Evolutionary conservation across 1,140 invertebrate species (phyloP), one percentile per base, ranked within the genome.

Genomic region (Branchinecta lynchi): DNA sequence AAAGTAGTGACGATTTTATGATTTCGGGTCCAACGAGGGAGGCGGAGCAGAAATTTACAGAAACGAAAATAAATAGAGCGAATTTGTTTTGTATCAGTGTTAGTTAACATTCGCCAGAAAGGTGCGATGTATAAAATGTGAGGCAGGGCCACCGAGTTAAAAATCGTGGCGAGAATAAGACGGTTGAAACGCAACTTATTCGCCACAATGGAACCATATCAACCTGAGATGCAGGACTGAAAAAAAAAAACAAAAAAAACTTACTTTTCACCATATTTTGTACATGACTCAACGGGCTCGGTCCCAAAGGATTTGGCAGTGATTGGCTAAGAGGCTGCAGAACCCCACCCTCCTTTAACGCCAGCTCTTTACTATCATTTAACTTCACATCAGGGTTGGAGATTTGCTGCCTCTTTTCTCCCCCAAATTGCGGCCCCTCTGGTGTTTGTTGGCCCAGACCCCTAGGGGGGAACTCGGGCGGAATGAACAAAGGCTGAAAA

Each of bases 401-500:
- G 12, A 2, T 60, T 60, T 60, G 51, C 17, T 12, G 51, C 17
- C 51, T 60, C 17, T 60, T 60, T 12, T 60, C 51, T 60, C 12
- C 17, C 12, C 12, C 51, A 60, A 15, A 60, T 60, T 60, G 51
- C 2, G 12, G 1, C 12, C 12, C 12, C 51, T 60, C 51, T 15
- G 12, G 12, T 15, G 12, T 60, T 60, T 60, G 51, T 60, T 60
- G 51, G 12, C 51, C 51, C 12, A 60, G 12, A 2, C 51, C 51
- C 17, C 51, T 60, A 60, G 51, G 51, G 12, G 51, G 51, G 51
- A 60, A 60, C 51, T 60, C 51, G 12, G 51, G 51, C 17, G 51
- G 51, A 60, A 60, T 60, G 51, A 60, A 60, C 6, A 60, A 60
- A 60, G 51, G 51, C 17, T 60, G 51, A 60, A 60, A 60, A 60